Evolutionary conservation across 2,797 vertebrate species (phyloP).

Genomic region (Capromys pilorides): DNA sequence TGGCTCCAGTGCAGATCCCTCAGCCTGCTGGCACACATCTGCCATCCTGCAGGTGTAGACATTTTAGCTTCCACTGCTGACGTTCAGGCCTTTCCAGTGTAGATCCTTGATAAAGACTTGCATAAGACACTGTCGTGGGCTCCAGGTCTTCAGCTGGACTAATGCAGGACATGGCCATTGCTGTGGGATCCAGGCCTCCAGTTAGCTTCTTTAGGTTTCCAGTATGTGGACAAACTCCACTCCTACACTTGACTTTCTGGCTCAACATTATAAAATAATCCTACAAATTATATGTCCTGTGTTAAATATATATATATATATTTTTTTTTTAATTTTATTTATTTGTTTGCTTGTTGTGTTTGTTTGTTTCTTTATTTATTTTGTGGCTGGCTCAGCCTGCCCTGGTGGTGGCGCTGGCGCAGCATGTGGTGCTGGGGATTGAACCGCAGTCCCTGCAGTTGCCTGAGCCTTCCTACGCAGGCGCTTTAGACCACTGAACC

Average conservation of each 20-base stretch:
- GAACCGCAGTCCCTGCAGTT: no score
- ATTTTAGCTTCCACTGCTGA: neutral
- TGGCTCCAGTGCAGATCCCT: neutral
- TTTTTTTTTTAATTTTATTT: no score
- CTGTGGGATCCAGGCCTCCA: neutral
- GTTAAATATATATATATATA: no score
- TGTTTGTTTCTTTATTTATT: no score
- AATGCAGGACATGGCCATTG: neutral
- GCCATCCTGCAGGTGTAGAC: neutral
- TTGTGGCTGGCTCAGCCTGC: no score
- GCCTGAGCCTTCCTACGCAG: no score
- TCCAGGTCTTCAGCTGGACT: neutral
- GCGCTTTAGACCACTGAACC: no score
- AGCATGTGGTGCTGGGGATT: no score
- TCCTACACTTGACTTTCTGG: neutral
- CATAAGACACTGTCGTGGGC: neutral
- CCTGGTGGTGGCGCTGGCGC: no score
- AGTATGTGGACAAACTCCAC: neutral
- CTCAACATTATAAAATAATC: neutral
- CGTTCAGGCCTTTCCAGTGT: neutral
- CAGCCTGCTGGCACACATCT: neutral
- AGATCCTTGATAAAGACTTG: neutral
- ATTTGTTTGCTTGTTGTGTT: no score
- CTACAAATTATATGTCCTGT: neutral
- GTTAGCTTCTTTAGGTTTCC: neutral